phyloP scores from a whole-genome alignment of 2,888 invertebrate species.

The Epiblema foenella region DNA sequence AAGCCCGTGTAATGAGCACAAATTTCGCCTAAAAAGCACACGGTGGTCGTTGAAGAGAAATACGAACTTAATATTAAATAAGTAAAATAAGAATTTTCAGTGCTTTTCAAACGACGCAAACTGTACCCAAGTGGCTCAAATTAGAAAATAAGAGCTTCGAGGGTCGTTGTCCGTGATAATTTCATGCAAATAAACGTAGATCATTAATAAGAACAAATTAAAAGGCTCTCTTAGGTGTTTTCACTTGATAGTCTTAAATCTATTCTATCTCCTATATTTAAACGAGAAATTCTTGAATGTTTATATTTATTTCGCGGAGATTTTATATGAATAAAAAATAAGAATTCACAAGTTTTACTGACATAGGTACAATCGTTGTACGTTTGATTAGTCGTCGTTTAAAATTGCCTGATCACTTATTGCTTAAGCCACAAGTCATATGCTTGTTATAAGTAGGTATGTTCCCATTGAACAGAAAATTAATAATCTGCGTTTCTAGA shows the following conservation, averaged over 20 bases:
- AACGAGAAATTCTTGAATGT: too few relatives aligned
- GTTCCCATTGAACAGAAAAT: neutral
- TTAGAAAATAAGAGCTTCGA: conserved; percentile 25
- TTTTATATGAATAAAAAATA: too few relatives aligned
- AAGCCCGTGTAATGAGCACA: neutral
- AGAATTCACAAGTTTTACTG: too few relatives aligned
- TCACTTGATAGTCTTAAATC: too few relatives aligned
- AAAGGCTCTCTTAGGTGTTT: neutral
- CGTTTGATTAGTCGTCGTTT: too few relatives aligned
- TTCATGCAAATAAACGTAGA: conserved; percentile 17
- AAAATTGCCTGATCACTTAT: neutral
- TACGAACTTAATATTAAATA: conserved; percentile 2
- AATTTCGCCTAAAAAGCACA: neutral
- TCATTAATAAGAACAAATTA: conserved; percentile 13
- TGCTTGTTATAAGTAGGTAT: neutral
- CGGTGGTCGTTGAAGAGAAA: neutral
- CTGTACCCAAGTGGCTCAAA: conserved; percentile 12
- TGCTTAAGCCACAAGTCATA: neutral
- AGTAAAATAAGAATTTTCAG: conserved; percentile 12
- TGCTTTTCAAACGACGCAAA: neutral
- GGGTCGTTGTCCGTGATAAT: conserved; percentile 11
- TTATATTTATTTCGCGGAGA: too few relatives aligned
- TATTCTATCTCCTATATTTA: too few relatives aligned
- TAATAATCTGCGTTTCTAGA: neutral
- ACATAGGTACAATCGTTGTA: too few relatives aligned